phyloP scores from a whole-genome alignment of 2,113 vertebrate genomes.

The Phalacrocorax aristotelis region DNA sequence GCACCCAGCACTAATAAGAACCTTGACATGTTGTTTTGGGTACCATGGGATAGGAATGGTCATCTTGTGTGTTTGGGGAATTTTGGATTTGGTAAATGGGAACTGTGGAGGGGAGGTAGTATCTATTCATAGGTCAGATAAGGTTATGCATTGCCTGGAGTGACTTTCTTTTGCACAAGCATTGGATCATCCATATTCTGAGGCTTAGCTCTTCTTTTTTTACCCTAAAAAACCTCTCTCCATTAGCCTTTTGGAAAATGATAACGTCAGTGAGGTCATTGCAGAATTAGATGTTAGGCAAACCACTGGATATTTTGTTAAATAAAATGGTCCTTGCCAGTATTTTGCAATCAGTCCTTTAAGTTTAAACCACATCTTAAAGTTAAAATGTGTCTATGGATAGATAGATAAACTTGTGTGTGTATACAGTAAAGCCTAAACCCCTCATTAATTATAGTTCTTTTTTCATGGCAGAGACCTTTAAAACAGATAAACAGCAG shows the following conservation, averaged over 20 bases:
- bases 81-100: neutral
- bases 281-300: slow-evolving; percentile 45
- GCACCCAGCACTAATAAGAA: neutral
- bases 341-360: slow-evolving; percentile 50
- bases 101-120: neutral
- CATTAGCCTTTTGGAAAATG: slow-evolving; percentile 36
- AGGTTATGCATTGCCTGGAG: slow-evolving; percentile 13
- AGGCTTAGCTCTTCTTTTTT: slow-evolving; percentile 33
- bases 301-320: slow-evolving; percentile 25
- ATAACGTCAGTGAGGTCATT: slow-evolving; percentile 37
- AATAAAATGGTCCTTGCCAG: slow-evolving; percentile 21
- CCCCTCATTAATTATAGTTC: slow-evolving; percentile 36
- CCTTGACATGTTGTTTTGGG: neutral
- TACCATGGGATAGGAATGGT: neutral
- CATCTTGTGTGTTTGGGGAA: neutral
- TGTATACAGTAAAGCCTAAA: neutral
- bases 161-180: neutral
- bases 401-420: slow-evolving; percentile 10
- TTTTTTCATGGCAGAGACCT: slow-evolving; percentile 18
- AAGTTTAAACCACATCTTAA: slow-evolving; percentile 20
- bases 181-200: slow-evolving; percentile 2
- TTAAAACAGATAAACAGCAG: slow-evolving; percentile 49
- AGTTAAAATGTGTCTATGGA: slow-evolving; percentile 5
- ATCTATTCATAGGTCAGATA: neutral
- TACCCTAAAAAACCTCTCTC: slow-evolving; percentile 38